phyloP scores from a whole-genome alignment of 2,113 vertebrate genomes.

The Microcebus ravelobensis region DNA sequence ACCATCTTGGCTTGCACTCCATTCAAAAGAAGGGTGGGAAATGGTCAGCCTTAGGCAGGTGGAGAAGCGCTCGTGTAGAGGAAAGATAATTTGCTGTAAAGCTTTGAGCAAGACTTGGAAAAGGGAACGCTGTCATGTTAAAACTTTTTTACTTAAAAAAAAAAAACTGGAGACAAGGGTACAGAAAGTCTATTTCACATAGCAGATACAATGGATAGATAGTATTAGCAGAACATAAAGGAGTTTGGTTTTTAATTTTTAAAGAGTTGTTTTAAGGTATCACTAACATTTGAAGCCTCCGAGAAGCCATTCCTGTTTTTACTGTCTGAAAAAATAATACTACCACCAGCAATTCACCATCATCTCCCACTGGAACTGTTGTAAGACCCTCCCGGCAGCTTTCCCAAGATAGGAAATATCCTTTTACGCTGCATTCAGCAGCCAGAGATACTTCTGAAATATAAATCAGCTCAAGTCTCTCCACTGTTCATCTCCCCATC shows the following conservation, averaged over 20 bases:
- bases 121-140: background rate
- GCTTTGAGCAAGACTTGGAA: background rate
- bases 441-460: background rate
- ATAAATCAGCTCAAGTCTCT: no score
- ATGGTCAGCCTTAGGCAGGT: background rate
- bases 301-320: background rate
- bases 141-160: background rate
- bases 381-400: background rate
- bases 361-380: background rate
- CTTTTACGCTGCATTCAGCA: background rate
- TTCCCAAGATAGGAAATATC: background rate
- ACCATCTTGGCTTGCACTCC: background rate
- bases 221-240: background rate
- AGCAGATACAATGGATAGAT: background rate
- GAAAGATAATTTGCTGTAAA: background rate
- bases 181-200: background rate
- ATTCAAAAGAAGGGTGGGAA: background rate
- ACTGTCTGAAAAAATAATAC: background rate
- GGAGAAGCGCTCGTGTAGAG: background rate
- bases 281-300: background rate
- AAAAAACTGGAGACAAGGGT: background rate
- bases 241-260: background rate
- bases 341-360: background rate
- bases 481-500: background rate
- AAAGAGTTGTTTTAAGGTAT: background rate